phyloP scores from a whole-genome alignment of 1,140 invertebrate species.

The Leptonema lineaticorne region DNA sequence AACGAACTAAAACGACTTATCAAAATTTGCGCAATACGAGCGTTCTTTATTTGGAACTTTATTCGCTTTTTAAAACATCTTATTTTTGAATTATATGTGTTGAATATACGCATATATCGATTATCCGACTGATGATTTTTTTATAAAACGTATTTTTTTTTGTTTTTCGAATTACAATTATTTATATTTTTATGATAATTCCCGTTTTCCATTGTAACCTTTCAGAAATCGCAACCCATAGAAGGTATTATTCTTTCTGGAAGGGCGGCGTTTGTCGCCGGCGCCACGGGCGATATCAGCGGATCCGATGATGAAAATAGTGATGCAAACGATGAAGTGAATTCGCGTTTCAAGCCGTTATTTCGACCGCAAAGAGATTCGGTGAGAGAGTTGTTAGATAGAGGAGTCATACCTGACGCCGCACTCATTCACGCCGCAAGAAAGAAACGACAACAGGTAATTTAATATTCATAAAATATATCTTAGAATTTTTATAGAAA shows the following conservation, averaged over 20 bases:
- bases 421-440: slow-evolving; percentile 93
- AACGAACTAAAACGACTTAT: too few relatives aligned
- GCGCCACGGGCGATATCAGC: slow-evolving; percentile 69
- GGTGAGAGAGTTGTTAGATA: slow-evolving; percentile 63
- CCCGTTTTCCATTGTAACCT: too few relatives aligned
- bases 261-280: slow-evolving; percentile 74
- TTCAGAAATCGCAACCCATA: slow-evolving; percentile 40
- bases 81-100: too few relatives aligned
- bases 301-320: slow-evolving; percentile 65
- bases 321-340: slow-evolving; percentile 47
- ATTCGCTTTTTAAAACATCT: too few relatives aligned
- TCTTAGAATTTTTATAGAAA: background rate
- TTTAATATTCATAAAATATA: background rate
- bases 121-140: background rate
- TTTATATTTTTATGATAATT: background rate
- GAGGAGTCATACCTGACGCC: slow-evolving; percentile 92
- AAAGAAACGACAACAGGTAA: slow-evolving; percentile 84
- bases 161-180: background rate
- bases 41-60: too few relatives aligned
- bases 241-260: slow-evolving; percentile 71
- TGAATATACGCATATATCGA: too few relatives aligned
- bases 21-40: too few relatives aligned
- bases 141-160: background rate
- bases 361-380: slow-evolving; percentile 49
- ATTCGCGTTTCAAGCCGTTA: slow-evolving; percentile 18